Percentiles rank a stretch among this genome's conserved stretches.
These are phyloP conservation scores for Polylopha cassiicola DNA, from an alignment of 2,888 invertebrate genomes.

Conservation along the genomic window DNA sequence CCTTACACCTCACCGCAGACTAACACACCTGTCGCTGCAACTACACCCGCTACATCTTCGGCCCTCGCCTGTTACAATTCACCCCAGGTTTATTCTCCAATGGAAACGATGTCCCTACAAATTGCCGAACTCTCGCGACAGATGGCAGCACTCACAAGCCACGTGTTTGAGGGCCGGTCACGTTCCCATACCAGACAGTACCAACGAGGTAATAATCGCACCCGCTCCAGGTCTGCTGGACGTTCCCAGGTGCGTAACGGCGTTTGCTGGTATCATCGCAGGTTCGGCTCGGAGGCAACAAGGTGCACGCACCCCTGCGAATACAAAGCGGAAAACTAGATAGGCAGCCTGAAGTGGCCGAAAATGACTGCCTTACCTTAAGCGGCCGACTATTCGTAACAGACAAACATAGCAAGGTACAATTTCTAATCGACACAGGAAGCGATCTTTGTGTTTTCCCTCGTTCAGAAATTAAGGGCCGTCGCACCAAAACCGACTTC, in stretches of 20 bases:
- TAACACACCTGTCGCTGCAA: no score
- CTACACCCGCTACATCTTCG: no score
- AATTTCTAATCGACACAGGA: constrained; percentile 20
- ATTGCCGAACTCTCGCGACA: background rate
- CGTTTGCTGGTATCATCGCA: background rate
- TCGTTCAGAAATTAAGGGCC: no score
- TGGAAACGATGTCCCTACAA: background rate
- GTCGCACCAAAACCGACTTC: constrained; percentile 23
- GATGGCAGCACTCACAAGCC: background rate
- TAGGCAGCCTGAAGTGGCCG: constrained; percentile 1
- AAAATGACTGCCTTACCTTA: background rate
- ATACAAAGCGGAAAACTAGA: background rate
- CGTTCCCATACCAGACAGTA: no score
- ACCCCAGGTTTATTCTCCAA: no score
- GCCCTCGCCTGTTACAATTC: no score
- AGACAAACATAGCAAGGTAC: background rate
- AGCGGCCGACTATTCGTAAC: background rate
- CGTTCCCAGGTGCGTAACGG: background rate
- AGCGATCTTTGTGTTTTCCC: constrained; percentile 21
- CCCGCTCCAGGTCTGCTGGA: no score
- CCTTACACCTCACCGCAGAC: no score
- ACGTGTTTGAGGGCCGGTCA: no score
- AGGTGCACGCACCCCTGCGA: background rate
- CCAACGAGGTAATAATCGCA: no score
- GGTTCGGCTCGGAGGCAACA: background rate